These are phyloP conservation scores for Eilema depressum DNA, from an alignment of 2,888 invertebrate species.

Conservation along the genomic window DNA sequence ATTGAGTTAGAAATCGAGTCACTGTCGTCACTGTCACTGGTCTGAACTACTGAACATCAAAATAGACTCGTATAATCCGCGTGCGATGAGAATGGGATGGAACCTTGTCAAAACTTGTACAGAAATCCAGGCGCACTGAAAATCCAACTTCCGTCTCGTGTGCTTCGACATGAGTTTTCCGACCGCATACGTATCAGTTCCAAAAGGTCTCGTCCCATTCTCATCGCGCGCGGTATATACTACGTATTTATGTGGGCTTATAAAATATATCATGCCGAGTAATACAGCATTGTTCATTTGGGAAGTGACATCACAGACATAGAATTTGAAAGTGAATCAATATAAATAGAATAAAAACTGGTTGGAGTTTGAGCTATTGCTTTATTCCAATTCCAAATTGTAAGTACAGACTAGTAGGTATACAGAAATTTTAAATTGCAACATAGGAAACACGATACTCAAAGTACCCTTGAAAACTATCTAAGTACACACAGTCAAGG, in stretches of 20 bases:
- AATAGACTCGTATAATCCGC: no score
- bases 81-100: no score
- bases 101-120: no score
- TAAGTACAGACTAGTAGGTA: constrained; percentile 18
- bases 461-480: background rate
- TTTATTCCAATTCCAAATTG: constrained; percentile 18
- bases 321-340: background rate
- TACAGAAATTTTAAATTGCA: background rate
- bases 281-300: background rate
- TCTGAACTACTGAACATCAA: background rate
- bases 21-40: no score
- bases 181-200: no score
- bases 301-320: background rate
- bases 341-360: constrained; percentile 8
- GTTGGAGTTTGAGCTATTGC: constrained; percentile 8
- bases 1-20: background rate
- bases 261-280: no score
- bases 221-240: no score
- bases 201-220: no score
- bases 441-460: background rate
- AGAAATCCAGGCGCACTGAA: no score
- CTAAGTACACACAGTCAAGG: background rate
- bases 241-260: no score
- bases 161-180: no score
- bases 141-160: no score